Evolutionary conservation across 2,888 invertebrate genomes (phyloP), one percentile per base, ranked within the genome.

Genomic region (Lordiphosa fenestrarum): DNA sequence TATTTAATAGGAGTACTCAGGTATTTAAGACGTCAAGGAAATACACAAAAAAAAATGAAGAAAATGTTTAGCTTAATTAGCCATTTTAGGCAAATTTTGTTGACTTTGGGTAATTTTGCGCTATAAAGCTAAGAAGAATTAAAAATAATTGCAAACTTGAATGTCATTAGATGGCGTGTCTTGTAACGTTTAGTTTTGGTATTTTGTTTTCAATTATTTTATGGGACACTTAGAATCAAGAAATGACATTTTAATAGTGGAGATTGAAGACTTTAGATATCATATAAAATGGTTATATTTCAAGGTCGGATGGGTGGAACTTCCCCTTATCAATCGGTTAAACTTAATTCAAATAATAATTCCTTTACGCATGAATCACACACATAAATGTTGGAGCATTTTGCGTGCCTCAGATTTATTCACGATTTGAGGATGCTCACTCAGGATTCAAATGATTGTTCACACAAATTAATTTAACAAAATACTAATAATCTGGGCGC

Each of bases 81-180:
- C 30, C n/a, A 44, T 53, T 33, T 41, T 23, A n/a, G 30, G 1
- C 9, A 30, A 30, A 30, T 13, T 44, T 9, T 12, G 30, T 30
- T 10, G 10, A 30, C 30, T 9, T 33, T 30, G 2, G 13, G 4
- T 23, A 23, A 23, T 42, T 41, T 30, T 30, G 10, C 12, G 30
- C 30, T 30, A 30, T 30, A 9, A 30, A 30, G 25, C 58, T 37
- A 30, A 33, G 40, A 33, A 40, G 48, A 48, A 57, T 60, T 57
- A 25, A 66, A 53, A 9, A 35, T 71, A 75, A 73, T 75, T 60
- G 37, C 40, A 30, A 38, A 9, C n/a, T 39, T 50, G 35, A 37
- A 10, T 51, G 55, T 51, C 40, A 41, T 44, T 54, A 58, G 21
- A 12, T 53, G 44, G 39, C 54, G 35, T 46, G 61, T 36, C 39